Conservation (phyloP, 2,888 invertebrate species). For the Mythimna impura region DNA sequence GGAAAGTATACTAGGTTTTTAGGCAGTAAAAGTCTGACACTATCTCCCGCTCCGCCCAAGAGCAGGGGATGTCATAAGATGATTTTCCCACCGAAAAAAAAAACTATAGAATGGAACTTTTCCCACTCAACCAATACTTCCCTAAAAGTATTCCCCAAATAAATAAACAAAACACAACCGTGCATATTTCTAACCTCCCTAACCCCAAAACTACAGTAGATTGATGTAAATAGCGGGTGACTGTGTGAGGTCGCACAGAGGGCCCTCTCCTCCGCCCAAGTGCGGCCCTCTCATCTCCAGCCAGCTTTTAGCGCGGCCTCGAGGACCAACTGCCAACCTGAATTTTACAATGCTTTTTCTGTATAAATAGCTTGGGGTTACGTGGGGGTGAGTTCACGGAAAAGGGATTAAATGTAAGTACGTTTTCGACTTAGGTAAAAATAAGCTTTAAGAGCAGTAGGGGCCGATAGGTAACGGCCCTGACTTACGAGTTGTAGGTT, state of each 20-base stretch:
- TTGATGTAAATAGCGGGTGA: constrained; percentile 59
- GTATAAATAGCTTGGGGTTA: constrained; percentile 40
- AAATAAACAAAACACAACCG: constrained; percentile 4
- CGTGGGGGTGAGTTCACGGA: neutral
- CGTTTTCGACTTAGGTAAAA: neutral
- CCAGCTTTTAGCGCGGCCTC: constrained; percentile 63
- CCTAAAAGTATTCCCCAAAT: neutral
- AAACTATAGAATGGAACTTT: too few species aligned
- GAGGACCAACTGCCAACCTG: constrained; percentile 56
- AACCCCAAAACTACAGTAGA: constrained; percentile 48
- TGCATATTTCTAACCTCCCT: constrained; percentile 29
- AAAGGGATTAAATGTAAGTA: neutral
- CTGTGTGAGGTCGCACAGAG: constrained; percentile 59
- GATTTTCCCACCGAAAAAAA: too few species aligned
- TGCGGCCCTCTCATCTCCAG: constrained; percentile 58
- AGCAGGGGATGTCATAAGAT: too few species aligned
- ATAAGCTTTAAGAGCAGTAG: neutral
- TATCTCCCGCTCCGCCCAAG: too few species aligned
- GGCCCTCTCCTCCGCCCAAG: constrained; percentile 54
- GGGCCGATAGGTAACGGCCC: too few species aligned
- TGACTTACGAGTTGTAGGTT: too few species aligned
- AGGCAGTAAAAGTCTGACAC: too few species aligned
- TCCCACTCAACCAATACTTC: neutral
- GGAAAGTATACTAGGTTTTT: too few species aligned
- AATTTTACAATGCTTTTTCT: constrained; percentile 56